Percentiles rank a stretch among this genome's conserved stretches.
phyloP scores from a whole-genome alignment of 2,113 vertebrate genomes.

The Maccullochella peelii region DNA sequence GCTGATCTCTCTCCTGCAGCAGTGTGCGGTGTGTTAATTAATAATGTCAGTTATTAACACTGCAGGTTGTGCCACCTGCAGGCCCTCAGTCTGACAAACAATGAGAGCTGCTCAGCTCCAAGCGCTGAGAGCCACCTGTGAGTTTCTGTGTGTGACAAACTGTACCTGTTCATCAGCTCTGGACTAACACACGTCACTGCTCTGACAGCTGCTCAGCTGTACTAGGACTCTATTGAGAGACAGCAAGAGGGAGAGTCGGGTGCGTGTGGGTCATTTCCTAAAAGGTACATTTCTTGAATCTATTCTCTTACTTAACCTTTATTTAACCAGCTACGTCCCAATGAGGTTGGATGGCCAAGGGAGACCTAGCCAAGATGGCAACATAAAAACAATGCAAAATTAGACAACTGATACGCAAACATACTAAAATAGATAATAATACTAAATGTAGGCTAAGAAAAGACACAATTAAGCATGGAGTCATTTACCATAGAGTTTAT shows the following conservation, averaged over 20 bases:
- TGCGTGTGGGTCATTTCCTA: not conserved
- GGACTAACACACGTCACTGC: slow-evolving; percentile 56
- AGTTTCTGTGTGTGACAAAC: slow-evolving; percentile 49
- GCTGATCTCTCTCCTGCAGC: slow-evolving; percentile 4
- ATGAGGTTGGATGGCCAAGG: not conserved
- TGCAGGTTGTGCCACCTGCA: slow-evolving; percentile 58
- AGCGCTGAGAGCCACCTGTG: slow-evolving; percentile 13
- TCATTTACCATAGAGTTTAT: not conserved
- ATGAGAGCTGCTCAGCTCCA: slow-evolving; percentile 48
- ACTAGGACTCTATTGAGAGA: not conserved
- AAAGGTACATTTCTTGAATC: not conserved
- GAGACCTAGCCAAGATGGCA: not conserved
- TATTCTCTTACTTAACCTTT: not conserved
- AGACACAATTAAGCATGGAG: not conserved
- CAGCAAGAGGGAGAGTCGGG: not conserved
- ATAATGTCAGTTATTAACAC: slow-evolving; percentile 39
- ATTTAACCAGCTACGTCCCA: not conserved
- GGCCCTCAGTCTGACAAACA: slow-evolving; percentile 38
- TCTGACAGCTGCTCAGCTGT: slow-evolving; percentile 56
- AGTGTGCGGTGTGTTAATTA: slow-evolving; percentile 18
- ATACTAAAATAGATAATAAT: not conserved
- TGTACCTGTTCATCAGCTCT: slow-evolving; percentile 44
- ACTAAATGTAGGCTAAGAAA: not conserved
- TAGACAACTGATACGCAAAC: not conserved
- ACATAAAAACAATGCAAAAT: not conserved